Evolutionary conservation across 2,113 vertebrate genomes (phyloP), one percentile per base, ranked within the genome.

Genomic region (Epinephelus lanceolatus): DNA sequence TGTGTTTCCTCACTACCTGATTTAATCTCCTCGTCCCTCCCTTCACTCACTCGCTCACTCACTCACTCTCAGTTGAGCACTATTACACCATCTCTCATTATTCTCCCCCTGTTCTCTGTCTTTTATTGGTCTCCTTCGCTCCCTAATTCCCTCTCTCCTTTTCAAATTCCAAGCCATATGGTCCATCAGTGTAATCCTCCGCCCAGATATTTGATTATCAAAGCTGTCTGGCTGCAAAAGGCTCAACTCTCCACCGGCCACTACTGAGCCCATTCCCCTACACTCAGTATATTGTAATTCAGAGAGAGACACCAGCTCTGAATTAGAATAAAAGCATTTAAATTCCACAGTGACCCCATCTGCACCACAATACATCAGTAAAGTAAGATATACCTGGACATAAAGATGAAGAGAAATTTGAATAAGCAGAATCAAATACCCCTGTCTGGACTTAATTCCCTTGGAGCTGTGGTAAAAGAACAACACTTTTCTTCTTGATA

Each of bases 201-300:
- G 59, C 60, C 56, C 55, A 78, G 84, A 89, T 89, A 89, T 92
- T 87, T 86, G 84, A 91, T 92, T 89, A 88, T 89, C 86, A 86
- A 89, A 86, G 88, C 82, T 70, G 65, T 76, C 67, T 78, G 76
- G 73, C 66, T 76, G 80, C 60, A 65, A 86, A 65, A 86, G 40
- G 30, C 83, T 89, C 57, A 71, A 72, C 70, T 84, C 80, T 78
- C 66, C 61, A 56, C 40, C 0, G 11, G 52, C 87, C 71, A 67
- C 66, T 17, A 56, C 33, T 62, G 68, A 88, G 78, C 72, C 79
- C 40, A 18, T 78, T 90, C 37, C 33, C 66, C 45, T 73, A 40
- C 6, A 33, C 65, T 79, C 59, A 59, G 37, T 76, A 49, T 47
- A 92, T 89, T 90, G 78, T 85, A 42, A 92, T 91, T 92, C 86